phyloP scores from a whole-genome alignment of 2,797 vertebrate species.

The Menidia menidia region DNA sequence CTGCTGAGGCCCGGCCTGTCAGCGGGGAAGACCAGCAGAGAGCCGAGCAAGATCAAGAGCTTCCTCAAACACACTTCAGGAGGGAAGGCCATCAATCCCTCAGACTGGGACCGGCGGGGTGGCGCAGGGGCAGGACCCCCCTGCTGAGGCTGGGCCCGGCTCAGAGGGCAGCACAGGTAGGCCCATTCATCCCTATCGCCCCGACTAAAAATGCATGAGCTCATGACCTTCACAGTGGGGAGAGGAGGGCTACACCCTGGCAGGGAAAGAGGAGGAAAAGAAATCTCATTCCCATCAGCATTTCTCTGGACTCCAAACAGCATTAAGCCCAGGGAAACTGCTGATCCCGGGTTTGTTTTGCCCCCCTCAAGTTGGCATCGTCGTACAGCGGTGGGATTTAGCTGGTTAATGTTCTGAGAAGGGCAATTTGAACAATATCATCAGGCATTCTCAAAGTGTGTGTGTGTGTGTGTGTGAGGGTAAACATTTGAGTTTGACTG shows the following conservation, averaged over 20 bases:
- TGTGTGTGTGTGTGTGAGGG: slow-evolving; percentile 51
- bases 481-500: slow-evolving; percentile 55
- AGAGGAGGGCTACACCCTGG: slow-evolving; percentile 49
- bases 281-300: slow-evolving; percentile 74
- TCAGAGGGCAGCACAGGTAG: slow-evolving; percentile 69
- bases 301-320: slow-evolving; percentile 68
- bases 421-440: slow-evolving; percentile 76
- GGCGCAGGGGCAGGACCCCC: slow-evolving; percentile 56
- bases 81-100: slow-evolving; percentile 71
- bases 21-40: slow-evolving; percentile 64
- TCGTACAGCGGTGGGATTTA: slow-evolving; percentile 63
- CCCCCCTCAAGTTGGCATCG: slow-evolving; percentile 59
- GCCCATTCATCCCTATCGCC: slow-evolving; percentile 77
- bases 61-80: slow-evolving; percentile 76
- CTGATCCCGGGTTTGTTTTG: slow-evolving; percentile 73
- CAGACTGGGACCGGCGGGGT: slow-evolving; percentile 62
- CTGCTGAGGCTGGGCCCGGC: slow-evolving; percentile 41
- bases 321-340: slow-evolving; percentile 68
- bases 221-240: slow-evolving; percentile 78
- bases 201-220: slow-evolving; percentile 74
- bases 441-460: slow-evolving; percentile 55
- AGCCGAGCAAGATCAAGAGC: slow-evolving; percentile 78
- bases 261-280: slow-evolving; percentile 42
- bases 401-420: slow-evolving; percentile 81
- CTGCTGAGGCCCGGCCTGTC: slow-evolving; percentile 72